Evolutionary conservation across 1,140 invertebrate genomes (phyloP).

Genomic region (Macrocentrus cingulum): DNA sequence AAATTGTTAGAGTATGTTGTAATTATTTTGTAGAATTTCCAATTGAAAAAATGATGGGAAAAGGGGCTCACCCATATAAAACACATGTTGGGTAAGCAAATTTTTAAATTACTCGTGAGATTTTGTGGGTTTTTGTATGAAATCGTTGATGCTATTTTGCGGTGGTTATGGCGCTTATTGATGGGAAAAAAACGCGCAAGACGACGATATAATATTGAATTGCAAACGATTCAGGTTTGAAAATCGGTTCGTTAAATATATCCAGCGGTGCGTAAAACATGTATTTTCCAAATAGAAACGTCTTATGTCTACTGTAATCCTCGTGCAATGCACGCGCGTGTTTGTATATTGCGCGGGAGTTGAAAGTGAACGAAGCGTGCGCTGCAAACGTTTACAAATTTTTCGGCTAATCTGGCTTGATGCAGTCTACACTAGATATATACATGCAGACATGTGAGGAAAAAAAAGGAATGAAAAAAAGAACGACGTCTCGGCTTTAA

Average conservation of each 20-base stretch:
- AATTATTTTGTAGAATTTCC: too few species aligned
- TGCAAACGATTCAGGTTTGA: background rate
- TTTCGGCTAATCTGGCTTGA: constrained; percentile 11
- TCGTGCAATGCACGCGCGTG: background rate
- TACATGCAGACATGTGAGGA: background rate
- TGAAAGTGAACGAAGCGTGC: constrained; percentile 6
- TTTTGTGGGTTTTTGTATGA: too few species aligned
- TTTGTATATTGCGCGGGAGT: constrained; percentile 1
- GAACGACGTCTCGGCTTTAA: constrained; percentile 16
- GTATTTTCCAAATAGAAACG: constrained; percentile 19
- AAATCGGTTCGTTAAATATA: constrained; percentile 29
- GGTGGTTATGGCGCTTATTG: too few species aligned
- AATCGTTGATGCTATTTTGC: too few species aligned
- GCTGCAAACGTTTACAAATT: constrained; percentile 8
- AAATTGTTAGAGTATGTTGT: too few species aligned
- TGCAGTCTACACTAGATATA: background rate
- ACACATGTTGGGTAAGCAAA: too few species aligned
- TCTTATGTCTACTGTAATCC: constrained; percentile 5
- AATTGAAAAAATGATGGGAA: too few species aligned
- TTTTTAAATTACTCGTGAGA: too few species aligned
- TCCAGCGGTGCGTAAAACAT: constrained; percentile 20
- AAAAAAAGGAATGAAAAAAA: constrained; percentile 19
- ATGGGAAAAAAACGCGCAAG: too few species aligned
- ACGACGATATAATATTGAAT: too few species aligned
- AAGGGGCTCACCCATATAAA: too few species aligned